phyloP scores from a whole-genome alignment of 2,888 invertebrate species.

The Macrophya alboannulata region DNA sequence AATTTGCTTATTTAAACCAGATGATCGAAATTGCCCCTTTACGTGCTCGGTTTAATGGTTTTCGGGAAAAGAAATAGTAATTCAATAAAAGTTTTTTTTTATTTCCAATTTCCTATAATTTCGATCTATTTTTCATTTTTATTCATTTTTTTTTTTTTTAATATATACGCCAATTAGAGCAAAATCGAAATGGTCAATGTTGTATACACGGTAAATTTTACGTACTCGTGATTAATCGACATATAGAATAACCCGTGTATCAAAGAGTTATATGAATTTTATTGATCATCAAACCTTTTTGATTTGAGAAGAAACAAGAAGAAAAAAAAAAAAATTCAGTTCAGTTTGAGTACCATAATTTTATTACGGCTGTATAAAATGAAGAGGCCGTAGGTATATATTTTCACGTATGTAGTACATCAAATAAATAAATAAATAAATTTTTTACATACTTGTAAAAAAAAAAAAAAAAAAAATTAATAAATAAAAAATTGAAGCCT shows the following conservation, averaged over 20 bases:
- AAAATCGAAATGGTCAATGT: neutral
- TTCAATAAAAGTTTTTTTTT: neutral
- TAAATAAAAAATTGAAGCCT: no score
- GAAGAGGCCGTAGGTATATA: no score
- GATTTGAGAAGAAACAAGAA: neutral
- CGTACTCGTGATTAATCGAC: neutral
- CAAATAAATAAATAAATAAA: neutral
- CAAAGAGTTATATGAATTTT: neutral
- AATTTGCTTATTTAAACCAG: neutral
- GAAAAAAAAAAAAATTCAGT: neutral
- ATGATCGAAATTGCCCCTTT: conserved; percentile 2
- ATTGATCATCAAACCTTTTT: neutral
- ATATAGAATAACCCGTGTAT: neutral
- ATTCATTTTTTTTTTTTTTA: neutral
- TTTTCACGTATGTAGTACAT: neutral
- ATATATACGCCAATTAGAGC: neutral
- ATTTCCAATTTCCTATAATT: neutral
- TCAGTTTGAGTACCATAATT: neutral
- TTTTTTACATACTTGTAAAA: no score
- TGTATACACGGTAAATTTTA: no score
- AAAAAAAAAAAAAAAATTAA: no score
- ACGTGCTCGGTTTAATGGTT: neutral
- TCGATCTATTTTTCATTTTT: no score
- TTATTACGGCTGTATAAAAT: neutral
- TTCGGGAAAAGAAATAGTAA: neutral